Percentiles rank a stretch among this genome's conserved stretches.
These are phyloP conservation scores for Chaetops frenatus DNA, from an alignment of 2,113 vertebrate species.

Conservation along the genomic window DNA sequence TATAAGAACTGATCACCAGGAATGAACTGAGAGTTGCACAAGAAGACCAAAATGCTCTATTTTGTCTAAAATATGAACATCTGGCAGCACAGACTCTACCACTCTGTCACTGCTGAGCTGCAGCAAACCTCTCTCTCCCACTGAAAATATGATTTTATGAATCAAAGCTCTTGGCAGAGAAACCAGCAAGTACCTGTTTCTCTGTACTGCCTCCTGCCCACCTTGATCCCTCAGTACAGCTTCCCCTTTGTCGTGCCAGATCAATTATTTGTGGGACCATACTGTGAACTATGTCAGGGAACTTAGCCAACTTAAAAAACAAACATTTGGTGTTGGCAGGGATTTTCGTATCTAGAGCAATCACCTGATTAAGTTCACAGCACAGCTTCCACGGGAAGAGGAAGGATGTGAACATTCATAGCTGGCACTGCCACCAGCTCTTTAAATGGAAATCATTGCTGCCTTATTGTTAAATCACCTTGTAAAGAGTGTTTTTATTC, in stretches of 20 bases:
- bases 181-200: conserved; percentile 3
- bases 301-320: conserved; percentile 31
- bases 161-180: conserved; percentile 25
- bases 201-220: not conserved
- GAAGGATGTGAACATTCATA: conserved; percentile 4
- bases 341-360: conserved; percentile 9
- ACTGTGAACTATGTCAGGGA: not conserved
- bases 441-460: not conserved
- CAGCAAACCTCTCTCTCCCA: not conserved
- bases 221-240: conserved; percentile 6
- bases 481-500: not conserved
- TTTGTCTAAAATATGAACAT: not conserved
- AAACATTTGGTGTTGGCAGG: conserved; percentile 28
- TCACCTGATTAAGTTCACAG: conserved; percentile 2
- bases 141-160: conserved; percentile 37
- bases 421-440: not conserved
- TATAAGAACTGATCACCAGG: not conserved
- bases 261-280: conserved; percentile 40
- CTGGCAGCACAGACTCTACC: not conserved
- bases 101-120: not conserved
- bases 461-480: conserved; percentile 23
- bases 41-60: not conserved
- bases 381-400: conserved; percentile 27
- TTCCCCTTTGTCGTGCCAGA: not conserved
- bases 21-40: not conserved